Evolutionary conservation across 2,113 vertebrate species (phyloP).

Genomic region (Aptenodytes forsteri): DNA sequence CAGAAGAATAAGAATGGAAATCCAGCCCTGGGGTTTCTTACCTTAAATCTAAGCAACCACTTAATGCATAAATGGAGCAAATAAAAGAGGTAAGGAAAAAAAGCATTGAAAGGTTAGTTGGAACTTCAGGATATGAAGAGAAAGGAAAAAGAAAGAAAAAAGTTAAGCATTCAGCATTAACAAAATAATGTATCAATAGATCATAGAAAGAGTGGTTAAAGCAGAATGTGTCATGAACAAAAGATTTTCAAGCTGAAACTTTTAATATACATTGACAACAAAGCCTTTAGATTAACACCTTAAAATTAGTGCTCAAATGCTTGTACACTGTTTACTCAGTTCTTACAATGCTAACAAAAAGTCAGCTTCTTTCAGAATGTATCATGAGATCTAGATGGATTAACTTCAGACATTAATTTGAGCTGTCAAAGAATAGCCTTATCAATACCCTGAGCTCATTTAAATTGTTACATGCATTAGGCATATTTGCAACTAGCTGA

Average conservation of each 20-base stretch:
- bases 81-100: conserved; percentile 88
- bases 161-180: conserved; percentile 84
- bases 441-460: not conserved
- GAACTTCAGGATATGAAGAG: conserved; percentile 83
- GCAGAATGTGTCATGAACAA: conserved; percentile 79
- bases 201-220: conserved; percentile 81
- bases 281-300: not conserved
- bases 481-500: not conserved
- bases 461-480: not conserved
- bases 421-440: not conserved
- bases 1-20: conserved; percentile 76
- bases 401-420: not conserved
- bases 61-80: conserved; percentile 91
- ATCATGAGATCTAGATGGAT: not conserved
- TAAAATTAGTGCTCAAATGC: not conserved
- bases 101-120: conserved; percentile 91
- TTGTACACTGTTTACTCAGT: not conserved
- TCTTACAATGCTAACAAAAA: not conserved
- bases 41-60: conserved; percentile 99
- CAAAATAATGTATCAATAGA: conserved; percentile 81
- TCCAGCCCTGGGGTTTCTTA: conserved; percentile 88
- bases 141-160: conserved; percentile 80
- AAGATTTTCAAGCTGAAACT: conserved; percentile 70
- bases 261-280: conserved; percentile 38
- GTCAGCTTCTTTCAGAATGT: not conserved